Evolutionary conservation across 2,797 vertebrate species (phyloP).

Genomic region (Poeciliopsis infans): DNA sequence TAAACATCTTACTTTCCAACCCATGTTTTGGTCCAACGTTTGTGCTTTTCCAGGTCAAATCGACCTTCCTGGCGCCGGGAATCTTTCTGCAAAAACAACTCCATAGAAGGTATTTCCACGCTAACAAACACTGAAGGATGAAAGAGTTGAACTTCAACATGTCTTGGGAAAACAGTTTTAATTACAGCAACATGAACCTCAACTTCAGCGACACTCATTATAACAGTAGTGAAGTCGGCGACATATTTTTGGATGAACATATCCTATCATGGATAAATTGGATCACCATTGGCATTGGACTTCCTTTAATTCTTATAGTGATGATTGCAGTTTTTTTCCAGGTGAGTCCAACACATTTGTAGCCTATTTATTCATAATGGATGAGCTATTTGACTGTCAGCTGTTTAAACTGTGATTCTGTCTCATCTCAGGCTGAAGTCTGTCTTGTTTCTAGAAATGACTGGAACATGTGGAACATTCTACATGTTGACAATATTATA

Average conservation of each 20-base stretch:
- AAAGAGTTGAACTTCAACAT: not conserved
- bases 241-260: fast-evolving
- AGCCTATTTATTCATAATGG: not conserved
- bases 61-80: no score
- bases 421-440: not conserved
- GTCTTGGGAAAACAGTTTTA: not conserved
- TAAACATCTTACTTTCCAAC: no score
- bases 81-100: no score
- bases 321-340: not conserved
- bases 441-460: not conserved
- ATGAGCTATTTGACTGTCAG: not conserved
- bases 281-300: not conserved
- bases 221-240: not conserved
- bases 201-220: not conserved
- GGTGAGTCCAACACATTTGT: not conserved
- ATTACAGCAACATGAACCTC: not conserved
- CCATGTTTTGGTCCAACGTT: no score
- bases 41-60: no score
- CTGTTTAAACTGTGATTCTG: not conserved
- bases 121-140: constrained; percentile 2
- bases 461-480: not conserved
- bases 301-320: not conserved
- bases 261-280: fast-evolving
- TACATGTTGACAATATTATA: not conserved
- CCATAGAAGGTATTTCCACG: no score